Percentiles rank a stretch among this genome's conserved stretches.
Evolutionary conservation across 2,888 invertebrate species (phyloP).

Genomic region (Colletes collaris): DNA sequence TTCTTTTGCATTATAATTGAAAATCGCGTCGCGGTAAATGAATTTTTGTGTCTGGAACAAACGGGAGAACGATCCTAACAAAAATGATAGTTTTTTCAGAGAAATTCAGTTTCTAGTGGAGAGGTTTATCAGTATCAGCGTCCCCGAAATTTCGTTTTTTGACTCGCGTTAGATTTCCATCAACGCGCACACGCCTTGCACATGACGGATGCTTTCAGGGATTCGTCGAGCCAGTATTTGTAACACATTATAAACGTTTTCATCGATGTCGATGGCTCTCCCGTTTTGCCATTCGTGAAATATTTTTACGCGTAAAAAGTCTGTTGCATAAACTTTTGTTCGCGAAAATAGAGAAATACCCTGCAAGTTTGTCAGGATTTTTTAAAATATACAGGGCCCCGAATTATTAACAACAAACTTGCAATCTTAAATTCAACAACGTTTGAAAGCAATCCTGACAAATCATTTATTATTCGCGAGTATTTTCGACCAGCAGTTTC

Average conservation of each 20-base stretch:
- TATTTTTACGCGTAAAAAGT: slow-evolving; percentile 10
- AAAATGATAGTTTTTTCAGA: neutral
- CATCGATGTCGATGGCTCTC: slow-evolving; percentile 30
- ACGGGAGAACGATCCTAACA: no score
- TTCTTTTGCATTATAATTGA: neutral
- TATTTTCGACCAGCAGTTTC: no score
- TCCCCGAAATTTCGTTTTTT: slow-evolving; percentile 36
- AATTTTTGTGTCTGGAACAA: neutral
- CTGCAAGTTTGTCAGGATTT: neutral
- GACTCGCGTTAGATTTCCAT: slow-evolving; percentile 33
- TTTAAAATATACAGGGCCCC: no score
- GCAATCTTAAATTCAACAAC: no score
- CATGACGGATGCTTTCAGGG: slow-evolving; percentile 45
- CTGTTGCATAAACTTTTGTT: neutral
- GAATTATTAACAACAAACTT: no score
- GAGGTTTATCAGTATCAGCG: slow-evolving; percentile 21
- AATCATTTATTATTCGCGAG: no score
- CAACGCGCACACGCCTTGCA: slow-evolving; percentile 29
- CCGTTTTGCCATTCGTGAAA: slow-evolving; percentile 6
- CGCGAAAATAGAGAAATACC: neutral
- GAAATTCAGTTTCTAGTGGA: slow-evolving; percentile 10
- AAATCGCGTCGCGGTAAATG: neutral
- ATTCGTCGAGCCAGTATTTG: slow-evolving; percentile 34
- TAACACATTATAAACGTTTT: slow-evolving; percentile 47
- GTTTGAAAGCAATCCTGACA: no score